A percentile compares a stretch with the other conserved stretches of the same genome.
Evolutionary conservation across 2,888 invertebrate genomes (phyloP).

Genomic region (Dicyrtoma fusca): DNA sequence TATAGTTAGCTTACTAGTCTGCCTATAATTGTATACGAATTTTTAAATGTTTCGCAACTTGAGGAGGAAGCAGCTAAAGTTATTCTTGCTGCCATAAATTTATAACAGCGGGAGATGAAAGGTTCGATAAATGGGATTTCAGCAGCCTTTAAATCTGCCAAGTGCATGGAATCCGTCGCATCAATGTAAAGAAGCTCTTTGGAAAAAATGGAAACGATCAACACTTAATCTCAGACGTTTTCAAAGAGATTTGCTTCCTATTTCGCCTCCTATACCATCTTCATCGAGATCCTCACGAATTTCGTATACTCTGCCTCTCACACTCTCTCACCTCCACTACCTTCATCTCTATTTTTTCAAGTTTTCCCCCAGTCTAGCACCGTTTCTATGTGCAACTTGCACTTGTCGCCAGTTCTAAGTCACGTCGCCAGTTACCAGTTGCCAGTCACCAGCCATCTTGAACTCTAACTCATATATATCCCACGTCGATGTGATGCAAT

Average conservation of each 20-base stretch:
- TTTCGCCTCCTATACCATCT: background rate
- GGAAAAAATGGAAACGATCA: conserved; percentile 49
- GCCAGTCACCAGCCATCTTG: too few species aligned
- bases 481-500: too few species aligned
- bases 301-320: too few species aligned
- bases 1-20: background rate
- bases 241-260: conserved; percentile 43
- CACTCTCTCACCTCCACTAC: background rate
- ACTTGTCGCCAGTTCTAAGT: too few species aligned
- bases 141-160: conserved; percentile 52
- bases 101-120: conserved; percentile 50
- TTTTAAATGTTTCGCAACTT: conserved; percentile 35
- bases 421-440: too few species aligned
- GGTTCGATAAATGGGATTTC: conserved; percentile 51
- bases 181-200: conserved; percentile 13
- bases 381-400: too few species aligned
- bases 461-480: too few species aligned
- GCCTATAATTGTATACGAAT: conserved; percentile 15
- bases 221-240: conserved; percentile 49
- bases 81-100: conserved; percentile 41
- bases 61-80: conserved; percentile 1
- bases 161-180: conserved; percentile 44
- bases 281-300: background rate
- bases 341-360: background rate
- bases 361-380: background rate